phyloP scores from a whole-genome alignment of 2,888 invertebrate genomes.

The Ophonus ardosiacus region DNA sequence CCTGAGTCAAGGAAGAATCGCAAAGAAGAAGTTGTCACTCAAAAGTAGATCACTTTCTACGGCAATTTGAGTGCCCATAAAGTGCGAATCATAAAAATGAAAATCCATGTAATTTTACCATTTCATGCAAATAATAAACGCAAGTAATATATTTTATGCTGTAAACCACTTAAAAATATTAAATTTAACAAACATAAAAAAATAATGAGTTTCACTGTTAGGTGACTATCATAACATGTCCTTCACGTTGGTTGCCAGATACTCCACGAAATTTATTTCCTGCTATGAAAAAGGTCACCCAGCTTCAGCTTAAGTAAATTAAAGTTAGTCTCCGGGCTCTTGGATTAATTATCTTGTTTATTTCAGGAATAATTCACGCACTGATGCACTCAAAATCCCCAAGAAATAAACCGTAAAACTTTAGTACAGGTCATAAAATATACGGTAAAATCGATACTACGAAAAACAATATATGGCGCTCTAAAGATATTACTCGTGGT shows the following conservation, averaged over 20 bases:
- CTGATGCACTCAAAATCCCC: background rate
- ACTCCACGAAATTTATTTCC: background rate
- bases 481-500: background rate
- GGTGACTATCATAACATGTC: background rate
- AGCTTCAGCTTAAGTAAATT: slow-evolving; percentile 9
- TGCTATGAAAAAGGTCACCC: background rate
- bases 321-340: background rate
- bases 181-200: background rate
- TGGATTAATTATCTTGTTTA: background rate
- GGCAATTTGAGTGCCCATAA: no score
- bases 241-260: background rate
- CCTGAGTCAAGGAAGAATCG: no score
- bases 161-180: background rate
- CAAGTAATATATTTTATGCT: no score
- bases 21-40: no score
- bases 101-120: no score
- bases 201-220: background rate
- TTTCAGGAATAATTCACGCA: slow-evolving; percentile 1
- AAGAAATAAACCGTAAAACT: slow-evolving; percentile 2
- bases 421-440: slow-evolving; percentile 20
- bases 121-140: no score
- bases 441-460: slow-evolving; percentile 3
- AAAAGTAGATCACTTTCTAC: no score
- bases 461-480: background rate
- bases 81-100: no score